Base-by-base conservation (phyloP, 2,797 vertebrate genomes). In the Threskiornis aethiopicus region DNA sequence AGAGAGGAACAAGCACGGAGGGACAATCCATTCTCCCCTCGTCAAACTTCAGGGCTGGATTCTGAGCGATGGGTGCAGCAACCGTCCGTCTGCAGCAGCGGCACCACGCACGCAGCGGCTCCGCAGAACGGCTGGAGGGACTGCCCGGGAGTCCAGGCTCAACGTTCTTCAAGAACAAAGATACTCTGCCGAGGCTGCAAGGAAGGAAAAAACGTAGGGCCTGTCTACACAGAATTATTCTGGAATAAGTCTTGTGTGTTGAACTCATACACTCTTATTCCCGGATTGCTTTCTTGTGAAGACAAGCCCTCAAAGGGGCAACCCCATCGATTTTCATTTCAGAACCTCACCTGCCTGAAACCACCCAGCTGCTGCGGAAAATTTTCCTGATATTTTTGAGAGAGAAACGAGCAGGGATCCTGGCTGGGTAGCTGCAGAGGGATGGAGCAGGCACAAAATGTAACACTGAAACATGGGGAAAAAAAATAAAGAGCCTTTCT, bases 81-180 rank as follows among this genome's bases (percentile, higher is more conserved):
- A 33, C 31, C 0, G 1, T 3, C 31, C 3, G 0, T 2, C 26
- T 2, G 75, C 42, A 44, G 58, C 29, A 17, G 52, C 1, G 7
- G 54, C 59, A 47, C 41, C 42, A 14, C 1, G 10, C 61, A 14
- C 4, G 3, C 57, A 33, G 72, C 37, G 13, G 42, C 64, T 65
- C 78, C 2, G 5, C 57, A 46, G 42, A 12, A 5, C 0, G 7
- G 19, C 33, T 1, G 14, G n/a, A 28, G 19, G 64, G 35, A 12
- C 14, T 4, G 44, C 44, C 31, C 5, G 2, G 46, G 28, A 64
- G 7, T 10, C 37, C 11, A 6, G 54, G 46, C 64, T 39, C 8
- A 0, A 4, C 2, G 49, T 4, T 75, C 81, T 26, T 46, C 44
- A n/a, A 15, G 57, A 89, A 17, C 47, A 52, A 21, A 19, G 58